These are phyloP conservation scores for Sebastes iracundus DNA, from an alignment of 2,797 vertebrate species.

Conservation along the genomic window DNA sequence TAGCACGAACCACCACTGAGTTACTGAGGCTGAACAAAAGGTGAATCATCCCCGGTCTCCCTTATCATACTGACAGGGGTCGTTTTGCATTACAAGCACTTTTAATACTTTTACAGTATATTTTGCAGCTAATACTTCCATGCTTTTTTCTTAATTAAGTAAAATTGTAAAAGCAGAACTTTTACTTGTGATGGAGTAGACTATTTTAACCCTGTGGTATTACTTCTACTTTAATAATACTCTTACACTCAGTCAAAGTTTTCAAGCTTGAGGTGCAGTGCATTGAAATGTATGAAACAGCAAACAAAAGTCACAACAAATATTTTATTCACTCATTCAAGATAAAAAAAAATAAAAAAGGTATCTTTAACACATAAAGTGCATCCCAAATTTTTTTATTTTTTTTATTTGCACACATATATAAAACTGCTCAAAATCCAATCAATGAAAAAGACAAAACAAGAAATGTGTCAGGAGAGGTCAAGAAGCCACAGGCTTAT, in stretches of 20 bases:
- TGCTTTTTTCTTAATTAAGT: no score
- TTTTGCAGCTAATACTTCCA: background rate
- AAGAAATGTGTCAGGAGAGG: no score
- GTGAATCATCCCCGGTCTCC: no score
- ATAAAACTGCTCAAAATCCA: no score
- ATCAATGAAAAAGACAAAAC: no score
- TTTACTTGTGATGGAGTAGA: no score
- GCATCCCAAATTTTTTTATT: background rate
- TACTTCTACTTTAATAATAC: background rate
- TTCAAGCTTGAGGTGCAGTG: background rate
- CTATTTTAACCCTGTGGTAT: background rate
- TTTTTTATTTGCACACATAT: no score
- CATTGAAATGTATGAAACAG: background rate
- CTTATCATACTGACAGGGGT: background rate
- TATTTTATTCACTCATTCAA: slow-evolving; percentile 31
- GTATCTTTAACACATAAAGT: background rate
- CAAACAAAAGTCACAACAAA: background rate
- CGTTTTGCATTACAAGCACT: background rate
- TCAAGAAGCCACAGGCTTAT: no score
- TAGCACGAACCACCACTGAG: no score
- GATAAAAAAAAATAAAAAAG: background rate
- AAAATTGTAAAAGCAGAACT: no score
- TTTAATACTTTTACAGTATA: background rate
- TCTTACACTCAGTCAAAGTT: background rate
- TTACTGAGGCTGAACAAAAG: no score